These are phyloP conservation scores for Blennius ocellaris DNA, from an alignment of 2,113 vertebrate genomes.

Conservation along the genomic window DNA sequence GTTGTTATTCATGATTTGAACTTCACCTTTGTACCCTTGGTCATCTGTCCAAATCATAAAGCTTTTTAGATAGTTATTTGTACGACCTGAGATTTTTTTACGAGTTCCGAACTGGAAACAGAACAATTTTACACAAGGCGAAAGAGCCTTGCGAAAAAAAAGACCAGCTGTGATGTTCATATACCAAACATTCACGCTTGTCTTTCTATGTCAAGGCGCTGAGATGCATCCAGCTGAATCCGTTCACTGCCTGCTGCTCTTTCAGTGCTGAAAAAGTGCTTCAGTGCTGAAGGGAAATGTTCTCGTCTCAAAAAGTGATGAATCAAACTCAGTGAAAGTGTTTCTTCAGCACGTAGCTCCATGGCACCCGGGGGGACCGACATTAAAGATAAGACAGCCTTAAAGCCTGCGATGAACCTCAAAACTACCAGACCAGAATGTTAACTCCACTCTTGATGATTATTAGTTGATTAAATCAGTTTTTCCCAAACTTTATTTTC, in stretches of 20 bases:
- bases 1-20: too few relatives aligned
- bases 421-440: neutral
- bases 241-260: constrained; percentile 25
- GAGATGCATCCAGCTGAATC: constrained; percentile 1
- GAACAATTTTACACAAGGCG: constrained; percentile 5
- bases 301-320: constrained; percentile 9
- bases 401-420: neutral
- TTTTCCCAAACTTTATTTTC: too few relatives aligned
- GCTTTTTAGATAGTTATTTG: constrained; percentile 15
- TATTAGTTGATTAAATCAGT: neutral
- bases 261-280: constrained; percentile 1
- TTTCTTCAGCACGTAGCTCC: neutral
- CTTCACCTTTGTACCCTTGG: neutral
- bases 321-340: neutral
- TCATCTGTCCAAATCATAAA: constrained; percentile 19
- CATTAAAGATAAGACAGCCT: neutral
- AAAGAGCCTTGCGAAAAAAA: neutral
- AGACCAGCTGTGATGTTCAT: neutral
- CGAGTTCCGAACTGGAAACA: constrained; percentile 14
- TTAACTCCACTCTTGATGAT: neutral
- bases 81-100: too few relatives aligned
- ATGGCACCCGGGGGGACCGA: neutral
- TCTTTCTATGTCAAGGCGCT: too few relatives aligned
- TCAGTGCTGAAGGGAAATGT: neutral
- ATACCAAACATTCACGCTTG: neutral